A percentile compares a stretch with the other conserved stretches of the same genome.
Evolutionary conservation across 1,140 invertebrate genomes (phyloP).

Genomic region (Cotesia vestalis): DNA sequence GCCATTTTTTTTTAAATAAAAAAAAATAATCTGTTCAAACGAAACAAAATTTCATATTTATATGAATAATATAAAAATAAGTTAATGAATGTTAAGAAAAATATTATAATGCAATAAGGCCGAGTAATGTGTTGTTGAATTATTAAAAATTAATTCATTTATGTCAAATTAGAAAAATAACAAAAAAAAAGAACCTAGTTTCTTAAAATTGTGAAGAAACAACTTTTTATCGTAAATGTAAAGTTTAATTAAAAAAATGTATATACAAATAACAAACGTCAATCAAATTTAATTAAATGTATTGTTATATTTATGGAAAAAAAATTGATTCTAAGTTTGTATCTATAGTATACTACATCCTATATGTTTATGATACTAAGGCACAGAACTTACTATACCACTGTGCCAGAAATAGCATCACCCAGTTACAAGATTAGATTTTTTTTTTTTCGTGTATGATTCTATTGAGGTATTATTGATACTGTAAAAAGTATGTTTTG

Average conservation of each 20-base stretch:
- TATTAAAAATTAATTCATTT: constrained; percentile 21
- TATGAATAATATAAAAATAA: constrained; percentile 26
- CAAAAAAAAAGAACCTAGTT: not conserved
- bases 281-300: constrained; percentile 55
- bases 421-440: too few relatives aligned
- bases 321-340: too few relatives aligned
- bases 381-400: too few relatives aligned
- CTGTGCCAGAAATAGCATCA: too few relatives aligned
- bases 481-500: constrained; percentile 39
- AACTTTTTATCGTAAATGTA: constrained; percentile 42
- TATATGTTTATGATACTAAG: too few relatives aligned
- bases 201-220: constrained; percentile 7
- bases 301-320: not conserved
- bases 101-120: not conserved
- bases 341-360: too few relatives aligned
- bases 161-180: constrained; percentile 10
- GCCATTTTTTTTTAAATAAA: too few relatives aligned
- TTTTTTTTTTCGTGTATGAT: too few relatives aligned
- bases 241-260: constrained; percentile 39
- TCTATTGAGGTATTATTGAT: too few relatives aligned
- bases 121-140: constrained; percentile 31
- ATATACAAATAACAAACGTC: constrained; percentile 45
- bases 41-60: too few relatives aligned
- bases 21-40: too few relatives aligned
- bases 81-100: not conserved